Percentiles rank a stretch among this genome's conserved stretches.
Evolutionary conservation across 2,888 invertebrate genomes (phyloP).

Genomic region (Formica aserva): DNA sequence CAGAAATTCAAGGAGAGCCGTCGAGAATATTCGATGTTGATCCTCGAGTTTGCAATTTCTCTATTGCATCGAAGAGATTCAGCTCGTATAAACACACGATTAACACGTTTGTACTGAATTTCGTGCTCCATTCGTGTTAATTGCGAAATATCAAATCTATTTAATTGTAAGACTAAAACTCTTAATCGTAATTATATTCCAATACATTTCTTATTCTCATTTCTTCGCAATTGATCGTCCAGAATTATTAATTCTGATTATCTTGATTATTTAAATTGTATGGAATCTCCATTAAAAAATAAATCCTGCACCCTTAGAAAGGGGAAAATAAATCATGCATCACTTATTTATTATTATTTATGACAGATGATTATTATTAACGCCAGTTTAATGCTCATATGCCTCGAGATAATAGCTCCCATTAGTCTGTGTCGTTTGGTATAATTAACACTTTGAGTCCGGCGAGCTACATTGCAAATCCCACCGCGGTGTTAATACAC

Average conservation of each 20-base stretch:
- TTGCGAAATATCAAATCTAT: constrained; percentile 1
- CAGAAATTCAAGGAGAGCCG: constrained; percentile 45
- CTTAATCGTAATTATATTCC: neutral
- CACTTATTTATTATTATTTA: neutral
- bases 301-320: neutral
- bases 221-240: neutral
- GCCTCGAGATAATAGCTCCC: constrained; percentile 49
- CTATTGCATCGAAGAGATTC: neutral
- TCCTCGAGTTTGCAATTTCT: constrained; percentile 24
- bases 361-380: constrained; percentile 40
- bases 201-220: neutral
- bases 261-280: neutral
- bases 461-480: constrained; percentile 26
- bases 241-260: neutral
- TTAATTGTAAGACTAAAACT: neutral
- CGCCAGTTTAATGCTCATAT: constrained; percentile 41
- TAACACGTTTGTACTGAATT: neutral
- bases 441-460: constrained; percentile 52
- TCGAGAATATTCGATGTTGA: constrained; percentile 23
- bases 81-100: neutral
- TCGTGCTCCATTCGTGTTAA: neutral
- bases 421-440: constrained; percentile 45
- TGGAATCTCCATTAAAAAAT: neutral
- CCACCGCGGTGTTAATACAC: constrained; percentile 35
- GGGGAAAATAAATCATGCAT: neutral